A percentile compares a stretch with the other conserved stretches of the same genome.
Evolutionary conservation across 1,140 invertebrate genomes (phyloP).

Genomic region (Lordiphosa collinella): DNA sequence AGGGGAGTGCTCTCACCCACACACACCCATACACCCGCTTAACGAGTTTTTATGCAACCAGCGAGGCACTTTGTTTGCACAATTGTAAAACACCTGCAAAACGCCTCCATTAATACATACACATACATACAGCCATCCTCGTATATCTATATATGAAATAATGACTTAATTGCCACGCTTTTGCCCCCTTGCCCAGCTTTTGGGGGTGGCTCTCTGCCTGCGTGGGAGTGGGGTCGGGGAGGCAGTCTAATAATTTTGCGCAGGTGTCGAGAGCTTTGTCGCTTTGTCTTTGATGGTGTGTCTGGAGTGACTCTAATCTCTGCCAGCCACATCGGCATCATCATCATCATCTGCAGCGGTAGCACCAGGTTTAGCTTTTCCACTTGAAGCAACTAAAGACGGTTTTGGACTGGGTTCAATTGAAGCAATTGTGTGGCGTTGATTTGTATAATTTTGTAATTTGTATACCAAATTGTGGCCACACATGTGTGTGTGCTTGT

Average conservation of each 20-base stretch:
- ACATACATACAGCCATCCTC: not conserved
- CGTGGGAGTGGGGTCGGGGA: constrained; percentile 31
- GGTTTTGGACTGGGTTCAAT: constrained; percentile 50
- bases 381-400: constrained; percentile 31
- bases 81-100: constrained; percentile 67
- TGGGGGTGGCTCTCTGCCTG: constrained; percentile 15
- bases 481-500: constrained; percentile 47
- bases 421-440: constrained; percentile 74
- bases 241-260: constrained; percentile 54
- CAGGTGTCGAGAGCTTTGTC: constrained; percentile 54
- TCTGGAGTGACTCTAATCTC: constrained; percentile 67
- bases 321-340: constrained; percentile 47
- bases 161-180: constrained; percentile 71
- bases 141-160: constrained; percentile 46
- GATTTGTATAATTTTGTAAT: constrained; percentile 78
- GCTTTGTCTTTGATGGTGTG: constrained; percentile 71
- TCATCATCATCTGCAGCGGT: not conserved
- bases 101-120: constrained; percentile 41
- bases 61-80: constrained; percentile 66
- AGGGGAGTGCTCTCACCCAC: constrained; percentile 18
- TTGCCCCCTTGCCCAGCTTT: constrained; percentile 11
- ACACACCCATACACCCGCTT: constrained; percentile 13
- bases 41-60: constrained; percentile 54
- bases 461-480: constrained; percentile 73
- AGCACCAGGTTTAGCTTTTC: constrained; percentile 20